Conservation (phyloP, 2,113 vertebrate genomes). For the Columba livia region DNA sequence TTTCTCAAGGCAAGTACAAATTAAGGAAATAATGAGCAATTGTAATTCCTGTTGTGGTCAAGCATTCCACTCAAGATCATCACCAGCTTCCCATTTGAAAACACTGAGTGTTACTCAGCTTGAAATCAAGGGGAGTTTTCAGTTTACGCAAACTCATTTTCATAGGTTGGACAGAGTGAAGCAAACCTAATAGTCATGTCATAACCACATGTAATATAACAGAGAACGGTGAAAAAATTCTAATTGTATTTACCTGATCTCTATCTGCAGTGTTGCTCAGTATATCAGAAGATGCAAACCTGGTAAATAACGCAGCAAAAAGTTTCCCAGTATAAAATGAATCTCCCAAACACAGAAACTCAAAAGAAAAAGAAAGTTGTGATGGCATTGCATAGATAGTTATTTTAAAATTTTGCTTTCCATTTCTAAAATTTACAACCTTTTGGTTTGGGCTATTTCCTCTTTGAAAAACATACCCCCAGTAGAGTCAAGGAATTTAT, state of each 20-base stretch:
- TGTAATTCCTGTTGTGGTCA: background rate
- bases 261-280: background rate
- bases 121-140: background rate
- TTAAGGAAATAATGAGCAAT: background rate
- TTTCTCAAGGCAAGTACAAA: background rate
- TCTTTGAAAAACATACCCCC: background rate
- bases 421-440: background rate
- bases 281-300: background rate
- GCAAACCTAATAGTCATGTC: background rate
- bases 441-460: background rate
- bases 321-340: background rate
- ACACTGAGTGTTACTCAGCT: background rate
- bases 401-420: background rate
- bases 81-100: background rate
- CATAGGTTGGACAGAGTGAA: background rate
- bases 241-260: background rate
- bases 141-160: background rate
- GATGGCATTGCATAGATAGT: background rate
- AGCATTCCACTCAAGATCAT: background rate
- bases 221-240: constrained; percentile 34
- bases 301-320: background rate
- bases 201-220: background rate
- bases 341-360: background rate
- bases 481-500: background rate
- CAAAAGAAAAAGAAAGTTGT: background rate